Base-by-base conservation (phyloP, 2,113 vertebrate species). In the Pelmatolapia mariae region DNA sequence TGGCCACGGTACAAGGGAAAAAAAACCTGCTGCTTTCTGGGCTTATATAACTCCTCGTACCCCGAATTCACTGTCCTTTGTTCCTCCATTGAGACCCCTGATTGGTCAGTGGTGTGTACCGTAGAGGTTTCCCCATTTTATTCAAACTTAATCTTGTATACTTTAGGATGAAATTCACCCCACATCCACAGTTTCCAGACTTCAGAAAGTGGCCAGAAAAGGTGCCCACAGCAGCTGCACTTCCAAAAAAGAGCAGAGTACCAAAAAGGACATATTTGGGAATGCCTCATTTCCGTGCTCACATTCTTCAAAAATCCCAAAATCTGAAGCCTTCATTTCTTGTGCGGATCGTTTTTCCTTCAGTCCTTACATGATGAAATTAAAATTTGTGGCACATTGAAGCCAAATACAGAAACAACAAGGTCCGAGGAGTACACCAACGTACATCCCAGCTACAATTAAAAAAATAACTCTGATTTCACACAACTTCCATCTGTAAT, bases 381-480 rank as follows among this genome's bases (percentile, higher is more conserved):
- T 18, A 19, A 76, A 84, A 73, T 31, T 40, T 43, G 84, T 36
- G 31, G 18, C 13, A 59, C 19, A 22, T 13, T 61, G 71, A 83
- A 84, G 81, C 83, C 61, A 52, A 87, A 86, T 80, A 36, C 56
- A 84, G 31, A 81, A 40, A 86, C 40, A 83, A 18, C 76, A 22
- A 43, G 8, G 81, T 57, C 57, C 4, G 3, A 82, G 40, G 56
- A 59, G 76, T 22, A 80, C 68, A 31, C 53, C 26, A 33, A 71
- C 36, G 5, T 1, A 66, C 33, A 11, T 29, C 22, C 40, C 24
- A 26, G 33, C 47, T 84, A 38, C 38, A 19, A 11, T 84, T 90
- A 89, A 18, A 93, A 90, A 90, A 91, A 88, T 79, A 91, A 82
- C 76, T 91, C 85, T 88, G 84, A 83, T 86, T 85, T 87, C 80